Percentiles rank a stretch among this genome's conserved stretches.
Evolutionary conservation across 2,888 invertebrate genomes (phyloP).

Genomic region (Eristalis arbustorum): DNA sequence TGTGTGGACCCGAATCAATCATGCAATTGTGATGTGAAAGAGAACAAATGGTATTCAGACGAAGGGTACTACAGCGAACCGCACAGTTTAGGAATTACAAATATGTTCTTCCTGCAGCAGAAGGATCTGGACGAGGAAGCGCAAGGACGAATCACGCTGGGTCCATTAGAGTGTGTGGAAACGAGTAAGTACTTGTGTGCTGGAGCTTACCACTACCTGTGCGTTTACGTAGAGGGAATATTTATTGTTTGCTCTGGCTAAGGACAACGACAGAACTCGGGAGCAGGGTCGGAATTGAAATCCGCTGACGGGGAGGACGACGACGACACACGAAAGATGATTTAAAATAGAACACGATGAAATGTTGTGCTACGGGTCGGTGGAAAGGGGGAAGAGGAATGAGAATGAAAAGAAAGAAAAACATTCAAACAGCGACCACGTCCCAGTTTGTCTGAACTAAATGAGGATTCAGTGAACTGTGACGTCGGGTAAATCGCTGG

Average conservation of each 20-base stretch:
- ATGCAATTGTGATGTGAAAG: constrained; percentile 95
- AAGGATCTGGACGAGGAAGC: constrained; percentile 90
- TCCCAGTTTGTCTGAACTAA: constrained; percentile 11
- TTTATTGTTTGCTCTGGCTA: constrained; percentile 19
- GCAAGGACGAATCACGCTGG: constrained; percentile 92
- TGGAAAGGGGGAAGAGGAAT: background rate
- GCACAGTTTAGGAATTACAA: constrained; percentile 91
- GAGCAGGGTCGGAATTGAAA: background rate
- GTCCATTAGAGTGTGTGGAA: constrained; percentile 95
- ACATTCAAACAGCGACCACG: background rate
- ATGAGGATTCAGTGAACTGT: constrained; percentile 35
- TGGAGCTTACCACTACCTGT: constrained; percentile 1
- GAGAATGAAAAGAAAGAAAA: background rate
- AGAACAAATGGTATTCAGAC: constrained; percentile 93
- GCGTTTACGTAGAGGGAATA: constrained; percentile 17
- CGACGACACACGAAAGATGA: background rate
- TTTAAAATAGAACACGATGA: background rate
- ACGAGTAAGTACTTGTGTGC: constrained; percentile 86
- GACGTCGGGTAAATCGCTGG: constrained; percentile 13
- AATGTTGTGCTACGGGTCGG: background rate
- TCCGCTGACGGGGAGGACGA: background rate
- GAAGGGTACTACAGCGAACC: constrained; percentile 91
- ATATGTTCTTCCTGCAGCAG: constrained; percentile 94
- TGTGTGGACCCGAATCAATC: constrained; percentile 90
- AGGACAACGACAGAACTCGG: background rate